A percentile compares a stretch with the other conserved stretches of the same genome.
Conservation (phyloP, 2,797 vertebrate genomes). For the Hylomyscus alleni region DNA sequence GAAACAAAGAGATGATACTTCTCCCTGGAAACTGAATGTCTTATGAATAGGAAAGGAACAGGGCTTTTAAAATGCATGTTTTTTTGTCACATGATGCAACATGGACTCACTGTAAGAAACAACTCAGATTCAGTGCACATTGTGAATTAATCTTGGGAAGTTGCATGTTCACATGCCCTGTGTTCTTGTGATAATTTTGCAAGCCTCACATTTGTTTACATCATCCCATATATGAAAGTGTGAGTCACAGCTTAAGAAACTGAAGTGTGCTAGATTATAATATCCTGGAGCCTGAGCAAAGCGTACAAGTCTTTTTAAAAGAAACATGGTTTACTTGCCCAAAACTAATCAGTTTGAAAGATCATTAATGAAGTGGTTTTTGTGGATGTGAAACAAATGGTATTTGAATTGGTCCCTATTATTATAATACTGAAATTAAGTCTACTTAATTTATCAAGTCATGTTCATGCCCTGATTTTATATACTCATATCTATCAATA, state of each 20-base stretch:
- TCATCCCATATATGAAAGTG: neutral
- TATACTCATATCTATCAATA: constrained; percentile 94
- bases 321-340: no score
- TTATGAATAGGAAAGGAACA: neutral
- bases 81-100: neutral
- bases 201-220: neutral
- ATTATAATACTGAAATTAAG: constrained; percentile 93
- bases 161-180: neutral
- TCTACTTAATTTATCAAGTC: constrained; percentile 97
- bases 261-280: no score
- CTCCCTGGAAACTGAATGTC: neutral
- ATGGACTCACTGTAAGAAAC: no score
- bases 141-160: neutral
- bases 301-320: no score
- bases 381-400: constrained; percentile 91
- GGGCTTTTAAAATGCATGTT: neutral
- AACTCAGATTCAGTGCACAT: neutral
- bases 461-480: constrained; percentile 95
- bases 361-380: constrained; percentile 91
- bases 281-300: no score
- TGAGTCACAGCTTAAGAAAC: neutral
- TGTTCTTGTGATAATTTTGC: neutral
- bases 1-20: neutral
- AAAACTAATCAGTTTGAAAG: constrained; percentile 58
- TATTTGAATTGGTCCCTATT: constrained; percentile 92